These are phyloP conservation scores for Globodera rostochiensis DNA, from an alignment of 1,140 invertebrate genomes.

Conservation along the genomic window DNA sequence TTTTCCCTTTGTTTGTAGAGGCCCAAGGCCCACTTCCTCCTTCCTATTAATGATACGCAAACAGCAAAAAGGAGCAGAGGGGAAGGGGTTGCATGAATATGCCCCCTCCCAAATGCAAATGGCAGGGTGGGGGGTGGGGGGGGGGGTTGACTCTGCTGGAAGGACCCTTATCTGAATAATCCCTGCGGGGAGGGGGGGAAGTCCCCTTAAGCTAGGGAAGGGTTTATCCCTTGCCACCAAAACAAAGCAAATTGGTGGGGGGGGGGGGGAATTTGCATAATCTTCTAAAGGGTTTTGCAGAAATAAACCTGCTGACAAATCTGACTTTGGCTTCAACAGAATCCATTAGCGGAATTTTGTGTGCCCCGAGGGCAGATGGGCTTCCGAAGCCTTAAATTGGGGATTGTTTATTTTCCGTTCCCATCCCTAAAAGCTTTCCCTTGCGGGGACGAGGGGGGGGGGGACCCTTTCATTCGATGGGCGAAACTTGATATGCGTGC, in stretches of 20 bases:
- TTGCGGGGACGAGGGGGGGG: no score
- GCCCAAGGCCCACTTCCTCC: background rate
- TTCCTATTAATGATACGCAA: slow-evolving; percentile 14
- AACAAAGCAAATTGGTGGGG: slow-evolving; percentile 1
- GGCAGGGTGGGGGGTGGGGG: background rate
- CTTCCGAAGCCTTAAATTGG: background rate
- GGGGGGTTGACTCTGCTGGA: background rate
- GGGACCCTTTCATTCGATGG: background rate
- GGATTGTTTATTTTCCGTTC: slow-evolving; percentile 5
- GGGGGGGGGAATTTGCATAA: background rate
- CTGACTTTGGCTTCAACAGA: background rate
- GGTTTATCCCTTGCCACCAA: slow-evolving; percentile 1
- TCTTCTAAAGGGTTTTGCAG: background rate
- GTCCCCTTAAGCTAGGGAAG: background rate
- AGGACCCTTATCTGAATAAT: slow-evolving; percentile 7
- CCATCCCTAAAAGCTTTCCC: background rate
- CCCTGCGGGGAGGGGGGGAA: background rate
- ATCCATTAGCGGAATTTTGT: background rate
- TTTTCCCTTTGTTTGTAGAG: background rate
- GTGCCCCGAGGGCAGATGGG: slow-evolving; percentile 1
- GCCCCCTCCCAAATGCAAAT: background rate
- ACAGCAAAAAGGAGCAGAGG: background rate
- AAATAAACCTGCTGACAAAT: background rate
- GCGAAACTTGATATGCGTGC: slow-evolving; percentile 14
- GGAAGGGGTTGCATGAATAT: slow-evolving; percentile 1